phyloP scores from a whole-genome alignment of 2,113 vertebrate genomes.

The Natator depressus region DNA sequence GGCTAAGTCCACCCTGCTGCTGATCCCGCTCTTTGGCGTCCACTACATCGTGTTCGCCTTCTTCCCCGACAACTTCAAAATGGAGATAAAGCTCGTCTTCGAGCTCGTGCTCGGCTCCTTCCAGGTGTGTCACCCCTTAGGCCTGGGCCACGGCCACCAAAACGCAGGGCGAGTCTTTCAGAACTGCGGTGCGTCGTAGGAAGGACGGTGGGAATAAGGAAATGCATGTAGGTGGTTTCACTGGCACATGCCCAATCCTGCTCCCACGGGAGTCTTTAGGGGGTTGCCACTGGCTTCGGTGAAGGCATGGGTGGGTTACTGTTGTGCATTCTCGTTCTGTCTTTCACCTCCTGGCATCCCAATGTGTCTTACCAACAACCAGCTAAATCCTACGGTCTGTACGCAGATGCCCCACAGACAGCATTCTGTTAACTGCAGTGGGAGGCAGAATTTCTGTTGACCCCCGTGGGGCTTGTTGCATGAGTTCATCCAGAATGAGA shows the following conservation, averaged over 20 bases:
- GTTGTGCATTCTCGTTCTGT: background rate
- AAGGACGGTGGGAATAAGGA: accelerated
- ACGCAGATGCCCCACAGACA: background rate
- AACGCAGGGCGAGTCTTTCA: background rate
- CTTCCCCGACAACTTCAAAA: slow-evolving; percentile 91
- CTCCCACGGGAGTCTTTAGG: background rate
- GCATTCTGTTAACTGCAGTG: background rate
- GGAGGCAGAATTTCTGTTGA: background rate
- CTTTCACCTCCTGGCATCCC: background rate
- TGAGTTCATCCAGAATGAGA: background rate
- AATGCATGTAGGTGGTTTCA: accelerated
- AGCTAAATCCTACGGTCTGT: background rate
- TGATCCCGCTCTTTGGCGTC: slow-evolving; percentile 96
- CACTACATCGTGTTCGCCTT: slow-evolving; percentile 96
- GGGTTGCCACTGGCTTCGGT: background rate
- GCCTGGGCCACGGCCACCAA: background rate
- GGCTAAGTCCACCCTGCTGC: slow-evolving; percentile 95
- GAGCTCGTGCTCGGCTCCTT: slow-evolving; percentile 94
- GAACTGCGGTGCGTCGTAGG: background rate
- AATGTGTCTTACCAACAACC: background rate
- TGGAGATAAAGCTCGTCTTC: slow-evolving; percentile 86
- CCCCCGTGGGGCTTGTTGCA: background rate
- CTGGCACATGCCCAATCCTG: accelerated
- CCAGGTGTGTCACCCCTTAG: slow-evolving; percentile 84
- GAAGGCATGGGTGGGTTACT: background rate